Percentiles rank a stretch among this genome's conserved stretches.
Evolutionary conservation across 2,113 vertebrate genomes (phyloP).

Genomic region (Platycercus adscitus): DNA sequence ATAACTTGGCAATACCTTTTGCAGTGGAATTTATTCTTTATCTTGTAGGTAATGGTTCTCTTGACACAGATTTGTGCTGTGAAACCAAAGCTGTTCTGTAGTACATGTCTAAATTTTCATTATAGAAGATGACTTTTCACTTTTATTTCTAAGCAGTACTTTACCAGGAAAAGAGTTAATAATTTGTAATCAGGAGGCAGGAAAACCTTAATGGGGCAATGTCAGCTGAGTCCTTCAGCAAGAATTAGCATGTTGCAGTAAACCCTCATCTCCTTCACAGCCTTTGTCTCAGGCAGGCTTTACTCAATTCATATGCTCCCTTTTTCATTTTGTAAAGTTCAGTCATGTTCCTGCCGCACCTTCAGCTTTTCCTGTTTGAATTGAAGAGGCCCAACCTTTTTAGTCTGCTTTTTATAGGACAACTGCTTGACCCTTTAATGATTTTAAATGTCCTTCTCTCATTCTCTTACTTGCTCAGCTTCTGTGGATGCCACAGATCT

Average conservation of each 20-base stretch:
- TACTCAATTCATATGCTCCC: neutral
- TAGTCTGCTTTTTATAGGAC: neutral
- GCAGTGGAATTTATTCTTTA: neutral
- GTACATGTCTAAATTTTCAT: neutral
- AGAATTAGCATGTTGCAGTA: neutral
- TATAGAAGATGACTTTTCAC: neutral
- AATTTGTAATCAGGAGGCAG: neutral
- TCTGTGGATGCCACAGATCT: neutral
- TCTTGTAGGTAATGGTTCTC: neutral
- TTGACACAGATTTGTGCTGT: neutral
- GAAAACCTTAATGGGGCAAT: neutral
- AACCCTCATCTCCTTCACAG: neutral
- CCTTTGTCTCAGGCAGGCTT: neutral
- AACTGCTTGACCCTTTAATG: neutral
- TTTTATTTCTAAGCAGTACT: neutral
- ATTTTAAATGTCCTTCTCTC: neutral
- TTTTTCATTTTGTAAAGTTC: neutral
- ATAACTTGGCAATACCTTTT: neutral
- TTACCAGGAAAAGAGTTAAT: neutral
- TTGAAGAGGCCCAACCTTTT: constrained; percentile 15
- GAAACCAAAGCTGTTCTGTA: neutral
- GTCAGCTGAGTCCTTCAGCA: neutral
- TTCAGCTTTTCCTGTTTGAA: constrained; percentile 48
- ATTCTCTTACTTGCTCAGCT: neutral
- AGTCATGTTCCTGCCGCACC: constrained; percentile 50